Conservation (phyloP, 1,140 invertebrate species). For the Camponotus floridanus region DNA sequence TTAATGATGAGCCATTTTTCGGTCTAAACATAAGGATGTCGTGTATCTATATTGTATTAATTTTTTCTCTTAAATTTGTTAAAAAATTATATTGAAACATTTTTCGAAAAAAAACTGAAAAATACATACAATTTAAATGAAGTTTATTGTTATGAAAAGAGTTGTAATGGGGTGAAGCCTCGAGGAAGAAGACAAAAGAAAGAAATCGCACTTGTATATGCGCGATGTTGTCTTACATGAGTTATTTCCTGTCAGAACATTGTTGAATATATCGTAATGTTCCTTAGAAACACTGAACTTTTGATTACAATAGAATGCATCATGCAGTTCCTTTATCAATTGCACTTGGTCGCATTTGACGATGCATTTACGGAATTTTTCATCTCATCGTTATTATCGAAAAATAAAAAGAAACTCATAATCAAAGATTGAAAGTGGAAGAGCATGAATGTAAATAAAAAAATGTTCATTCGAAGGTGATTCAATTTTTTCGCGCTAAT, state of each 20-base stretch:
- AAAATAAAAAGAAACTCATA: slow-evolving; percentile 5
- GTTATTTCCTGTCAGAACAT: slow-evolving; percentile 36
- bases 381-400: neutral
- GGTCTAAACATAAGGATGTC: neutral
- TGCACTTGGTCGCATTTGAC: slow-evolving; percentile 16
- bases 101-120: neutral
- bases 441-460: neutral
- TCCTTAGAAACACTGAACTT: slow-evolving; percentile 5
- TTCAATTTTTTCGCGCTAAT: neutral
- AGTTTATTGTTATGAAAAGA: neutral
- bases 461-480: neutral
- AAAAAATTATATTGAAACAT: neutral
- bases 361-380: slow-evolving; percentile 54
- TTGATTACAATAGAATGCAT: slow-evolving; percentile 48
- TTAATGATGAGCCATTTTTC: neutral
- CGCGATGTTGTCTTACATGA: neutral
- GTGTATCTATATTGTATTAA: neutral
- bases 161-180: neutral
- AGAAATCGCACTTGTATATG: slow-evolving; percentile 48
- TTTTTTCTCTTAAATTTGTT: neutral
- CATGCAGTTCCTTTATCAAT: slow-evolving; percentile 63
- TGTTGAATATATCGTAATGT: neutral
- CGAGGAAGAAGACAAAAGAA: neutral
- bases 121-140: neutral
- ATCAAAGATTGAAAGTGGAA: slow-evolving; percentile 10